Evolutionary conservation across 2,797 vertebrate species (phyloP), one percentile per base, ranked within the genome.

Genomic region (Lacerta bilineata): DNA sequence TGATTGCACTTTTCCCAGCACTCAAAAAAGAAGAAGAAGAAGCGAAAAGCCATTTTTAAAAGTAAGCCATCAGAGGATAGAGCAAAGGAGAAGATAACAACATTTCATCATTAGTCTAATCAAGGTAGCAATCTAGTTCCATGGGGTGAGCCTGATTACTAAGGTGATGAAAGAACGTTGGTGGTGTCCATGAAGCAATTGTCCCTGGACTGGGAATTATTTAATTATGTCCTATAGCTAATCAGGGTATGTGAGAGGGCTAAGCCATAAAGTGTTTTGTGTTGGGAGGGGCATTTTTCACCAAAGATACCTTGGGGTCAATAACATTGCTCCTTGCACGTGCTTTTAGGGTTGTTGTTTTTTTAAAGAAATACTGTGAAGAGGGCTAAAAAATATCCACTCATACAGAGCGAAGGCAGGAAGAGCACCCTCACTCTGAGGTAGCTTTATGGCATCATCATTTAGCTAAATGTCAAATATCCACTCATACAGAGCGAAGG

Each of bases 31-130:
- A 55, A 50, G 46, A 33, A 33, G 33, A 50, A 50, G 50, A 55
- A 55, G 50, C 3, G 3, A 55, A 55, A 93, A 82, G 78, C 75
- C 82, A 87, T 71, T 81, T 94, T 94, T 90, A 79, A 92, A 91
- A 75, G 17, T 84, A 86, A 92, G 75, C 66, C 64, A n/a, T 88
- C 79, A 61, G 33, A 87, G 1, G 76, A 61, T 89, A 81, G 89
- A 5, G 36, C 18, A 25, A 29, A 87, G 89, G 91, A 87, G 95
- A 91, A 85, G 94, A 83, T 83, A 85, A 92, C 89, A 91, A 87
- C 84, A 66, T 93, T 93, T 95, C 89, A 93, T 93, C 92, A 96
- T 95, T 93, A 95, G 93, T 80, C 93, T 96, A 96, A 97, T 96
- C 95, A 97, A 89, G 92, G 43, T 89, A 94, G 71, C 83, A 91